Evolutionary conservation across 1,140 invertebrate genomes (phyloP).

Genomic region (Mercenaria mercenaria): DNA sequence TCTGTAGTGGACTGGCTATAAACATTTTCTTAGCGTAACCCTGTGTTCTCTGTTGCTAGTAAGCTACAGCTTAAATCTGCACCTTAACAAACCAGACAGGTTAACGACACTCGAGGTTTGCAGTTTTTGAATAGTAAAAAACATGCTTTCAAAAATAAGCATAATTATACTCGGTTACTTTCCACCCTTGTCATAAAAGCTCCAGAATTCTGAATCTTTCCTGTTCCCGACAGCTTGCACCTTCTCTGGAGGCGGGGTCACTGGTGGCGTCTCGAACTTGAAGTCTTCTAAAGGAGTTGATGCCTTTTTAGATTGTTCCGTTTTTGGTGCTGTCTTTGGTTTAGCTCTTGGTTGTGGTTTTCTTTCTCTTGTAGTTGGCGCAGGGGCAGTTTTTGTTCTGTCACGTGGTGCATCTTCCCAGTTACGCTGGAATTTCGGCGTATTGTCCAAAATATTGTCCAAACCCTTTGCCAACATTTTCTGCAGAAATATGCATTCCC

Average conservation of each 20-base stretch:
- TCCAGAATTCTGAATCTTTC: conserved; percentile 75
- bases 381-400: conserved; percentile 30
- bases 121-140: no score
- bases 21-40: no score
- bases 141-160: no score
- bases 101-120: no score
- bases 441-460: conserved; percentile 59
- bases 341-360: conserved; percentile 37
- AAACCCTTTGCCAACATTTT: conserved; percentile 62
- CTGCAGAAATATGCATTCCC: conserved; percentile 66
- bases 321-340: conserved; percentile 49
- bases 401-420: background rate
- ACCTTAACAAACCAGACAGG: no score
- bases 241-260: conserved; percentile 68
- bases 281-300: conserved; percentile 60
- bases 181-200: conserved; percentile 70
- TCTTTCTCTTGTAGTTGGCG: conserved; percentile 53
- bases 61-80: no score
- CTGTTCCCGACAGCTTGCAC: conserved; percentile 31
- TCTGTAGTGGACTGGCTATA: no score
- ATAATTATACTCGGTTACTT: no score
- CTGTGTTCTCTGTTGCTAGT: no score
- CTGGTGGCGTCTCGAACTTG: conserved; percentile 73
- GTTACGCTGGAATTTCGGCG: conserved; percentile 29
- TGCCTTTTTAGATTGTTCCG: background rate